These are phyloP conservation scores for Propithecus perrieri DNA, from an alignment of 2,797 vertebrate genomes.

Conservation along the genomic window DNA sequence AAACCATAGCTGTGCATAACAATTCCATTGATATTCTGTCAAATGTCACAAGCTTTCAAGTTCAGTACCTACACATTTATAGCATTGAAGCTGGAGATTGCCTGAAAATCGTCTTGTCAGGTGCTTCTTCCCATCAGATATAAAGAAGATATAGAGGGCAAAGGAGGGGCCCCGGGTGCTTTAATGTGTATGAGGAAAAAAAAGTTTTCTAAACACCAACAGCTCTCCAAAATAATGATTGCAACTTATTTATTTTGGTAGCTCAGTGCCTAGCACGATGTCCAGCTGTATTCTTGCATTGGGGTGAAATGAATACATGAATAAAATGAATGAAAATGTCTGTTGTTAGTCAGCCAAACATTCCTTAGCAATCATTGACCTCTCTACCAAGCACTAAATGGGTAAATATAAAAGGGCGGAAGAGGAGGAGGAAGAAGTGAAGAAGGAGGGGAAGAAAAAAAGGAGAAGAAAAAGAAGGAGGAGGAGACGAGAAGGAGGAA, in stretches of 20 bases:
- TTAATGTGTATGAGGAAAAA: neutral
- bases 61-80: slow-evolving; percentile 64
- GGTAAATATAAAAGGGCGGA: neutral
- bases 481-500: neutral
- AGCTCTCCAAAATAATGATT: slow-evolving; percentile 14
- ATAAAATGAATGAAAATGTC: neutral
- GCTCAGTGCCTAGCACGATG: neutral
- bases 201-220: neutral
- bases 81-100: slow-evolving; percentile 65
- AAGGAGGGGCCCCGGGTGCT: neutral
- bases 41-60: slow-evolving; percentile 73
- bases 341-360: neutral
- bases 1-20: slow-evolving; percentile 48
- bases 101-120: slow-evolving; percentile 65
- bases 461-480: neutral
- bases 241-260: neutral
- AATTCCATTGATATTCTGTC: slow-evolving; percentile 73
- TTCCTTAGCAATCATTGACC: neutral
- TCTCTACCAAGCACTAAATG: neutral
- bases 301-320: neutral
- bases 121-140: slow-evolving; percentile 52
- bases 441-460: neutral
- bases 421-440: neutral
- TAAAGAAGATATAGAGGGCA: slow-evolving; percentile 1
- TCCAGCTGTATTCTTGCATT: neutral